phyloP scores from a whole-genome alignment of 92 coral and sea anemone species.

The Desmophyllum pertusum region DNA sequence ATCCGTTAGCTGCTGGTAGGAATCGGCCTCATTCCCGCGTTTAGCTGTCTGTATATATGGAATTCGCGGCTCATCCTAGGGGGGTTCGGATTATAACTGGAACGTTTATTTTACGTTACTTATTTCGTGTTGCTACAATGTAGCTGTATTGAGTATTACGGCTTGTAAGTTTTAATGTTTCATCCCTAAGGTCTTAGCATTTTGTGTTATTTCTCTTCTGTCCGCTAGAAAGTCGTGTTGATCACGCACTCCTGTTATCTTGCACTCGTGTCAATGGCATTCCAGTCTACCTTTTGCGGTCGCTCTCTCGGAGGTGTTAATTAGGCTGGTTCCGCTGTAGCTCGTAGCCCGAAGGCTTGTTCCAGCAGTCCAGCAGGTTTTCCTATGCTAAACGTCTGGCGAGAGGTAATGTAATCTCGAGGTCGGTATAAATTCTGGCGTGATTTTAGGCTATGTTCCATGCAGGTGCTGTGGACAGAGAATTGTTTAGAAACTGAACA shows the following conservation, averaged over 20 bases:
- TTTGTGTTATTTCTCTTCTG: neutral
- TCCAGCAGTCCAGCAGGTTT: neutral
- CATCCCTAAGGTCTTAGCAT: neutral
- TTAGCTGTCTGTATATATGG: too few relatives aligned
- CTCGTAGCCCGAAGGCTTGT: conserved; percentile 13
- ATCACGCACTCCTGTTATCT: neutral
- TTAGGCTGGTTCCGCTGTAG: too few relatives aligned
- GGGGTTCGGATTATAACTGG: too few relatives aligned
- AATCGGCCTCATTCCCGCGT: too few relatives aligned
- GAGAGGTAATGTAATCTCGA: conserved; percentile 22
- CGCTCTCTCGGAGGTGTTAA: conserved; percentile 38
- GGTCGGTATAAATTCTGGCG: neutral
- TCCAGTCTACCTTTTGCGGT: conserved; percentile 31
- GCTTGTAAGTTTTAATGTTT: neutral
- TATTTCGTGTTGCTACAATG: too few relatives aligned
- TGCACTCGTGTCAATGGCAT: conserved; percentile 20
- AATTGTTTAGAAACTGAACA: too few relatives aligned
- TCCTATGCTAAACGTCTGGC: conserved; percentile 42
- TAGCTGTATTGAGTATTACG: neutral
- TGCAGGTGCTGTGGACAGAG: neutral
- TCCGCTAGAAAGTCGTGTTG: neutral
- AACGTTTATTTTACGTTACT: too few relatives aligned
- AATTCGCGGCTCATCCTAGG: too few relatives aligned
- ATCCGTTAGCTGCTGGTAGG: too few relatives aligned
- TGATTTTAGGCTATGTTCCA: neutral